Percentiles rank a stretch among this genome's conserved stretches.
Conservation (phyloP, 2,113 vertebrate species). For the Romanogobio albipinnatus region DNA sequence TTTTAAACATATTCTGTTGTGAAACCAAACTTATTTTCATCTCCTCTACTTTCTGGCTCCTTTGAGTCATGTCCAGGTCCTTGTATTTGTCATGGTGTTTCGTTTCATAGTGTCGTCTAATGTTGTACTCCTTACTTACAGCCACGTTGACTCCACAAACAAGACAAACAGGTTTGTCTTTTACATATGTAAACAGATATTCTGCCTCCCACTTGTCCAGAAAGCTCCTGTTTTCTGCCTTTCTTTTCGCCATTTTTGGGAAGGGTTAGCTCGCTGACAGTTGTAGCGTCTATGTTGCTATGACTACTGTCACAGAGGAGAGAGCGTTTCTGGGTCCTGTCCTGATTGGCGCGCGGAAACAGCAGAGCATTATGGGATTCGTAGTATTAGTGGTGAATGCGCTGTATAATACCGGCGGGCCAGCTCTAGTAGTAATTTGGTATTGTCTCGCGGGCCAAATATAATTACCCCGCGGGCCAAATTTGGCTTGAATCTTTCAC, state of each 20-base stretch:
- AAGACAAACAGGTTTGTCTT: background rate
- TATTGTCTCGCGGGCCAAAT: no score
- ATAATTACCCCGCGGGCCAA: no score
- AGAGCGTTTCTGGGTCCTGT: no score
- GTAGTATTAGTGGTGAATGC: no score
- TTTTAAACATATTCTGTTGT: constrained; percentile 35
- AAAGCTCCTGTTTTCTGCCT: constrained; percentile 12
- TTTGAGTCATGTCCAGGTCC: constrained; percentile 13
- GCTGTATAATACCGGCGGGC: no score
- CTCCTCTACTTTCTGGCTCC: constrained; percentile 1
- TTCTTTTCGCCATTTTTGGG: constrained; percentile 1
- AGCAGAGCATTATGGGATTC: no score
- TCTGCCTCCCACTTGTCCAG: constrained; percentile 17
- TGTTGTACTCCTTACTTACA: background rate
- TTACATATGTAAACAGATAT: background rate
- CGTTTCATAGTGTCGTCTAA: constrained; percentile 13
- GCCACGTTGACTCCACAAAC: background rate
- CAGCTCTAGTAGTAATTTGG: no score
- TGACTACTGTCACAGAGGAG: no score
- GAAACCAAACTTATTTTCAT: background rate
- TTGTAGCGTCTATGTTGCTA: no score
- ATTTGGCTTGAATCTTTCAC: no score
- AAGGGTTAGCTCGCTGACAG: background rate
- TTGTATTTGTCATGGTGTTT: constrained; percentile 32
- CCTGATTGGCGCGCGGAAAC: no score